Conservation (phyloP, 2,113 vertebrate species). For the Podocnemis expansa region DNA sequence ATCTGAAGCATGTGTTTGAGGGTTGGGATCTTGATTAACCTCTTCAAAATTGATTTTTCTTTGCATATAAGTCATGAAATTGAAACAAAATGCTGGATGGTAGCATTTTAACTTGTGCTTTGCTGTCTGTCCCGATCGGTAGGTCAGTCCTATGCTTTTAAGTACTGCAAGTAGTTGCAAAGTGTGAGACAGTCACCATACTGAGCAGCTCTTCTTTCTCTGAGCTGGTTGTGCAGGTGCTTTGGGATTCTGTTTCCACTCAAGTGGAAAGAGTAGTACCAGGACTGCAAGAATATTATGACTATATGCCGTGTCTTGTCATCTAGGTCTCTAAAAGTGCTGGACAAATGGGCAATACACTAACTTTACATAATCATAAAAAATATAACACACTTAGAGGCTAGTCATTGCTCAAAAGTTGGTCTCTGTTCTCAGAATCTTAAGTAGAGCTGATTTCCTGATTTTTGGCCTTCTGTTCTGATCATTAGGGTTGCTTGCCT, state of each 20-base stretch:
- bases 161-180: background rate
- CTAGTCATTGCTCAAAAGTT: background rate
- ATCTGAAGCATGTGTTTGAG: background rate
- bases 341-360: accelerated
- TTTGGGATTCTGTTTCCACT: background rate
- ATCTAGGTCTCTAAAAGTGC: background rate
- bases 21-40: conserved; percentile 16
- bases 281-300: background rate
- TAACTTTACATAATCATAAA: background rate
- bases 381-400: background rate
- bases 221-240: background rate
- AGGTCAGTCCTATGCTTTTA: too few species aligned
- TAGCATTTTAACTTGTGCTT: background rate
- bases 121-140: too few species aligned
- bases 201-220: background rate
- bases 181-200: background rate
- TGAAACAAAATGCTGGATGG: background rate
- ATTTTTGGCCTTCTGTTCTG: accelerated
- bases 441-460: accelerated
- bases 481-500: background rate
- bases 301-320: background rate
- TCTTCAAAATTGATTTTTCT: conserved; percentile 28
- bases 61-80: conserved; percentile 15
- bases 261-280: background rate
- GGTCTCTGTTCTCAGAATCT: background rate